These are phyloP conservation scores for Todiramphus chloris DNA, from an alignment of 2,113 vertebrate genomes.

Conservation along the genomic window DNA sequence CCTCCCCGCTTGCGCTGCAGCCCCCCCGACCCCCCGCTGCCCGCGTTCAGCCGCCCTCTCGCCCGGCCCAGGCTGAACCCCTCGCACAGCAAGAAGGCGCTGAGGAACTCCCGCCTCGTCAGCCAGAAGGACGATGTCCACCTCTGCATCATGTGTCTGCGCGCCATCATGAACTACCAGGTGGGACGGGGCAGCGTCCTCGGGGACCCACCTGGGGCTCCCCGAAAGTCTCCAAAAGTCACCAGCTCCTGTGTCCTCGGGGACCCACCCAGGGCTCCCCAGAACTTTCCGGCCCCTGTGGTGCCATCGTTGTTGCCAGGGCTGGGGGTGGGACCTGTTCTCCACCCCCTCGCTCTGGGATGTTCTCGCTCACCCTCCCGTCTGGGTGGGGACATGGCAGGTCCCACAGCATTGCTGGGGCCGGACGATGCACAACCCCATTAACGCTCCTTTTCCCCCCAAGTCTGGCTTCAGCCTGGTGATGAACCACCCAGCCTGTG, in stretches of 20 bases:
- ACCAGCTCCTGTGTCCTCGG: neutral
- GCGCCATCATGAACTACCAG: constrained; percentile 99
- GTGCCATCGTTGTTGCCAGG: neutral
- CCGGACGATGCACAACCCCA: fast-evolving
- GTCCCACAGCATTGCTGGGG: neutral
- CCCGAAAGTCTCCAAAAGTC: neutral
- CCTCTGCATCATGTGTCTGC: constrained; percentile 95
- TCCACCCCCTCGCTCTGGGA: neutral
- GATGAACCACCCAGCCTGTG: constrained; percentile 93
- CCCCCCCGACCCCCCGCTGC: neutral
- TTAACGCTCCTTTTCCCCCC: neutral
- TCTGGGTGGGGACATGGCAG: neutral
- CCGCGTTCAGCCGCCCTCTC: neutral
- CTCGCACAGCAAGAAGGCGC: constrained; percentile 82
- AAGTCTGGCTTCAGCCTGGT: constrained; percentile 96
- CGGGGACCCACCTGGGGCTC: neutral
- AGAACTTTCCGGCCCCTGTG: neutral
- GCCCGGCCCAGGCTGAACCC: constrained; percentile 70
- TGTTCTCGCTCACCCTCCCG: neutral
- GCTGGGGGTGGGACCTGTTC: neutral
- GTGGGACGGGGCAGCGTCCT: constrained; percentile 45
- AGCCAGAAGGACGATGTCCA: constrained; percentile 93
- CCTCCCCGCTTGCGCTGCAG: neutral
- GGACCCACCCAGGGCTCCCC: neutral
- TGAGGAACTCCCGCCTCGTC: constrained; percentile 79